Conservation (phyloP, 2,113 vertebrate species). For the Varanus komodoensis region DNA sequence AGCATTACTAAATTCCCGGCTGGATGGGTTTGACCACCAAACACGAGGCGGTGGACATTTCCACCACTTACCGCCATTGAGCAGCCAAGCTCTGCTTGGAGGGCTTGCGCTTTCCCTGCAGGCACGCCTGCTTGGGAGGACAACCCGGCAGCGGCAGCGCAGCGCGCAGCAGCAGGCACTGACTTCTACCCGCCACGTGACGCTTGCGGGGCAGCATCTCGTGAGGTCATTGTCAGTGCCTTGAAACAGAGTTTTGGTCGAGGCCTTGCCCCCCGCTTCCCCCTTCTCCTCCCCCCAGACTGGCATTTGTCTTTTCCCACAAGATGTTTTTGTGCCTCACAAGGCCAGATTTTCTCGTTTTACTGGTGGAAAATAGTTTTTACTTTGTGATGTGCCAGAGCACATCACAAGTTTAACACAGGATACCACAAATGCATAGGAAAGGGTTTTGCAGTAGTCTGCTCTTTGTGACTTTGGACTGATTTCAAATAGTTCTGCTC, state of each 20-base stretch:
- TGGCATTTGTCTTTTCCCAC: conserved; percentile 37
- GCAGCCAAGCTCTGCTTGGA: background rate
- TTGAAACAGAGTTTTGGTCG: background rate
- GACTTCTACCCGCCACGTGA: background rate
- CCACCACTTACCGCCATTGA: background rate
- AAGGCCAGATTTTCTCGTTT: background rate
- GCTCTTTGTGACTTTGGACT: conserved; percentile 23
- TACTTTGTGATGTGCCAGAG: conserved; percentile 37
- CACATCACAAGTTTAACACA: conserved; percentile 27
- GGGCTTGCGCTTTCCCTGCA: background rate
- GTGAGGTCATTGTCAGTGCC: too few species aligned
- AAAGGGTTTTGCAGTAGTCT: conserved; percentile 22
- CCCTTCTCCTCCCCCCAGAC: background rate
- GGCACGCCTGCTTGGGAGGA: background rate
- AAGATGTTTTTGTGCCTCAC: conserved; percentile 14
- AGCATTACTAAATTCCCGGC: background rate
- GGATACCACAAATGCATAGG: conserved; percentile 8
- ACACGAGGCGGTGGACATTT: background rate
- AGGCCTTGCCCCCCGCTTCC: background rate
- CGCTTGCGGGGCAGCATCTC: background rate
- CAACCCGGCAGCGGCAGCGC: too few species aligned
- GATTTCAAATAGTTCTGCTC: conserved; percentile 51
- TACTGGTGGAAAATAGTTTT: conserved; percentile 32
- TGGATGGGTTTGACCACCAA: background rate
- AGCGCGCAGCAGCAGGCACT: background rate